Conservation (phyloP, 1,140 invertebrate species). For the Drosophila chauvacae region DNA sequence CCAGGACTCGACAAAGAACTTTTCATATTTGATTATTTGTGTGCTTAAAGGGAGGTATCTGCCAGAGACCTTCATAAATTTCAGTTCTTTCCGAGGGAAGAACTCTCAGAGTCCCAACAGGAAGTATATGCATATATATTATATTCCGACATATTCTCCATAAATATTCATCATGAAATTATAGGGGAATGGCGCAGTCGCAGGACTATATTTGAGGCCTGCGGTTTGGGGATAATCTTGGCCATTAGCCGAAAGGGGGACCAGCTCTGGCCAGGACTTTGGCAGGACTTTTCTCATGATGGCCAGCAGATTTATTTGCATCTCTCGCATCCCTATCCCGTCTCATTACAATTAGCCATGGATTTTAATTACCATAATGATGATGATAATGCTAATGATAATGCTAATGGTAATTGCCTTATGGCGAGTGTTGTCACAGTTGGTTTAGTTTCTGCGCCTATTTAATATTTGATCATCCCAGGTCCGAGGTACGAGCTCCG, state of each 20-base stretch:
- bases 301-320: constrained; percentile 48
- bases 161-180: constrained; percentile 47
- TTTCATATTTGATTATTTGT: not conserved
- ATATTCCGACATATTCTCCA: constrained; percentile 5
- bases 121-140: not conserved
- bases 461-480: constrained; percentile 37
- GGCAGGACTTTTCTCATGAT: not conserved
- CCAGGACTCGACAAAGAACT: not conserved
- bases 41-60: not conserved
- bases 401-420: constrained; percentile 69
- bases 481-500: not conserved
- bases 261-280: not conserved
- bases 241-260: constrained; percentile 22
- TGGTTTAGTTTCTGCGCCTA: constrained; percentile 60
- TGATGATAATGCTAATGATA: constrained; percentile 61
- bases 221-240: constrained; percentile 19
- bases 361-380: constrained; percentile 82
- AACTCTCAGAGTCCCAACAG: not conserved
- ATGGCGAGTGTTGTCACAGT: constrained; percentile 54
- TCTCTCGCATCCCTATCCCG: constrained; percentile 12
- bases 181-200: constrained; percentile 5
- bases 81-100: not conserved
- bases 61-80: not conserved
- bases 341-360: constrained; percentile 64
- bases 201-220: constrained; percentile 9